Evolutionary conservation across 2,113 vertebrate species (phyloP).

Genomic region (Platycercus adscitus): DNA sequence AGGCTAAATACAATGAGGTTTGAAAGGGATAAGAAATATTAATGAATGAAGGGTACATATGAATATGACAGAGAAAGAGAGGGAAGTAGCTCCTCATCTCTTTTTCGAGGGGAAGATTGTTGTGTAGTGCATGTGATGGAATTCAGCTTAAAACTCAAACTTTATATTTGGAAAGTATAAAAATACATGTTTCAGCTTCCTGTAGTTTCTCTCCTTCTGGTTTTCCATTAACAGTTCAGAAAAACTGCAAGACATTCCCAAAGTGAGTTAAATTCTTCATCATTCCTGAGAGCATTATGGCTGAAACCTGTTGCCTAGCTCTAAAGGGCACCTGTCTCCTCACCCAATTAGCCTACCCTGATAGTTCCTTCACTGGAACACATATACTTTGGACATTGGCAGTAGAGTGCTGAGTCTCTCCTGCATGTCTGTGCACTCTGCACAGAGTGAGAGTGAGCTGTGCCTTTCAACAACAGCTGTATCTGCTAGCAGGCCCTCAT

Average conservation of each 20-base stretch:
- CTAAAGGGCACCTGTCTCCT: neutral
- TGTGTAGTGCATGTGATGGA: neutral
- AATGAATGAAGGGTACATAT: neutral
- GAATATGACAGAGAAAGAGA: neutral
- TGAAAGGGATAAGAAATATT: neutral
- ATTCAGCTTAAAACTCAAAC: neutral
- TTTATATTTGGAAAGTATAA: neutral
- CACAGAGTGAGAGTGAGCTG: neutral
- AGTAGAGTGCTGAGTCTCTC: neutral
- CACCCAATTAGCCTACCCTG: neutral
- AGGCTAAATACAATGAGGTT: neutral
- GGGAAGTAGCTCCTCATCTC: neutral
- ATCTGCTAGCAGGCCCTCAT: neutral
- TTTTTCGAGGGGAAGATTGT: neutral
- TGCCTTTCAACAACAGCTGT: neutral
- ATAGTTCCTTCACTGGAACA: neutral
- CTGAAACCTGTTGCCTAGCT: neutral
- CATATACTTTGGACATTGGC: neutral
- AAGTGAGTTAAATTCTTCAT: neutral
- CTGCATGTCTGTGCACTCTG: neutral
- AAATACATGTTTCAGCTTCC: neutral
- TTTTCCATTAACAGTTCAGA: neutral
- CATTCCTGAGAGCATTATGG: fast-evolving
- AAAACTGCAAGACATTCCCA: neutral
- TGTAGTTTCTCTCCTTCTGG: neutral